Evolutionary conservation across 2,797 vertebrate genomes (phyloP).

Genomic region (Sarcoramphus papa): DNA sequence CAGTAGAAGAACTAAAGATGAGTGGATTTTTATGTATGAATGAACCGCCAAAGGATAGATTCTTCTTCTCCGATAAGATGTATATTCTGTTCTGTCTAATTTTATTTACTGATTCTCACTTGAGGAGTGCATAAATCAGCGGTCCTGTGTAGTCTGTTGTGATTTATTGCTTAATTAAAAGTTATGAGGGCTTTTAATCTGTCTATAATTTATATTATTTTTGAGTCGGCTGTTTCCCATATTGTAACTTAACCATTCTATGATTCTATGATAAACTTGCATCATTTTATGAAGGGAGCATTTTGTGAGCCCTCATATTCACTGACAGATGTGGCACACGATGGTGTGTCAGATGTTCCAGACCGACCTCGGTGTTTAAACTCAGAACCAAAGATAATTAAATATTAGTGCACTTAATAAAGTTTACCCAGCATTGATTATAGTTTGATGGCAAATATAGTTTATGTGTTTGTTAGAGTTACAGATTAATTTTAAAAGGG

Average conservation of each 20-base stretch:
- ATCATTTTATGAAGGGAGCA: not conserved
- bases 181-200: slow-evolving; percentile 58
- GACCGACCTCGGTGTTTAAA: slow-evolving; percentile 44
- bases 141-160: slow-evolving; percentile 37
- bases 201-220: slow-evolving; percentile 64
- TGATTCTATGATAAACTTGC: not conserved
- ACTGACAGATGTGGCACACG: slow-evolving; percentile 58
- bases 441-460: slow-evolving; percentile 28
- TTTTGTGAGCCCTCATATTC: not conserved
- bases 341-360: slow-evolving; percentile 45
- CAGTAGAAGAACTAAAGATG: not conserved
- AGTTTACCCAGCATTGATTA: slow-evolving; percentile 50
- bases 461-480: not conserved
- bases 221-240: slow-evolving; percentile 53
- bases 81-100: slow-evolving; percentile 13
- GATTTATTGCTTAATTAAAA: slow-evolving; percentile 72
- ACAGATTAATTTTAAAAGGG: slow-evolving; percentile 32
- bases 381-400: slow-evolving; percentile 50
- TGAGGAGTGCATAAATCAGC: slow-evolving; percentile 53
- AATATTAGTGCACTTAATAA: slow-evolving; percentile 42
- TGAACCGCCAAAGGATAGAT: not conserved
- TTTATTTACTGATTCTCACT: slow-evolving; percentile 61
- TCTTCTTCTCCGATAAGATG: not conserved
- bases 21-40: not conserved
- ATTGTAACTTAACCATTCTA: not conserved